Evolutionary conservation across 1,140 invertebrate genomes (phyloP).

Genomic region (Kradibia gibbosae): DNA sequence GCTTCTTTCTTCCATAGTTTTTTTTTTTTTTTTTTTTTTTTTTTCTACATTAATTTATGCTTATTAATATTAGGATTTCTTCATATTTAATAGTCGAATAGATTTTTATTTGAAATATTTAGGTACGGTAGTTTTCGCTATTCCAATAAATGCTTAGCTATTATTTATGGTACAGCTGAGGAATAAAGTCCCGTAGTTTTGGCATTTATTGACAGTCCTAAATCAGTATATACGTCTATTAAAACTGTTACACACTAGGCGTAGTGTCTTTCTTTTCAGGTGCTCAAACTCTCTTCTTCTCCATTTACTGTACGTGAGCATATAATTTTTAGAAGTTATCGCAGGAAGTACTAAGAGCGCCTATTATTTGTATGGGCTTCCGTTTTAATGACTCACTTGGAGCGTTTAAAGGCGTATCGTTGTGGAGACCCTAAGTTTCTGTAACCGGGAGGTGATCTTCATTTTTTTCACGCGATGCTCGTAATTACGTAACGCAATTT

Average conservation of each 20-base stretch:
- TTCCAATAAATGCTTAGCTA: not conserved
- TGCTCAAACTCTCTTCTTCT: not conserved
- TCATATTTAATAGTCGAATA: no score
- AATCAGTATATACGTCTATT: not conserved
- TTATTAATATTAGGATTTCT: no score
- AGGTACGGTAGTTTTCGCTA: not conserved
- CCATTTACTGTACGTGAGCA: not conserved
- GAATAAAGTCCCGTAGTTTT: no score
- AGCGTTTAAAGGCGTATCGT: not conserved
- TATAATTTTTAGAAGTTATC: not conserved
- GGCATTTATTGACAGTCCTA: not conserved
- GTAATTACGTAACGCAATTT: conserved; percentile 8
- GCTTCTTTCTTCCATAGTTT: no score
- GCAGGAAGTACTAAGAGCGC: not conserved
- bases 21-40: no score
- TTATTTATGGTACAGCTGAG: not conserved
- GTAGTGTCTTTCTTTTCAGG: not conserved
- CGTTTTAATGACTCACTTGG: not conserved
- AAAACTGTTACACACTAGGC: not conserved
- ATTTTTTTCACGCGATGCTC: not conserved
- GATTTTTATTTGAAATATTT: not conserved
- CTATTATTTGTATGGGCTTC: not conserved
- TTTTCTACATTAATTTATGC: no score
- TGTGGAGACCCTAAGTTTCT: not conserved
- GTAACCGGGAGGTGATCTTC: not conserved